Percentiles rank a stretch among this genome's conserved stretches.
phyloP scores from a whole-genome alignment of 2,888 invertebrate species.

The Nymphalis c-album region DNA sequence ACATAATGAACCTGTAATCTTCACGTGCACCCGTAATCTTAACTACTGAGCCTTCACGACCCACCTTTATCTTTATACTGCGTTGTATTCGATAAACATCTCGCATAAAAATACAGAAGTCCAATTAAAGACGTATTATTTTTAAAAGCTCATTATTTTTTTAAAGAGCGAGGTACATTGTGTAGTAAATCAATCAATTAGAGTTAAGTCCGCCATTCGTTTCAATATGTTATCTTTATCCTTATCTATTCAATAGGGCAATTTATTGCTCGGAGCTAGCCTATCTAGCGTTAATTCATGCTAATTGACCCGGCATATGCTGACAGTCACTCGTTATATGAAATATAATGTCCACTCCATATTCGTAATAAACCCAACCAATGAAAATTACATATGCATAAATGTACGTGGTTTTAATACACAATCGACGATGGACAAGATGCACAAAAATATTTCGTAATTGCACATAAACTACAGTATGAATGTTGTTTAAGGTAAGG shows the following conservation, averaged over 20 bases:
- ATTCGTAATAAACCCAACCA: slow-evolving; percentile 22
- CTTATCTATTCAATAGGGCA: slow-evolving; percentile 42
- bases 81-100: background rate
- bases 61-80: too few relatives aligned
- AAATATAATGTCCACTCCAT: slow-evolving; percentile 35
- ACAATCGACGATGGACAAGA: background rate
- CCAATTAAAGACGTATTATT: background rate
- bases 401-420: slow-evolving; percentile 9
- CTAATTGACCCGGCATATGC: slow-evolving; percentile 39
- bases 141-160: background rate
- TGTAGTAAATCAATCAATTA: slow-evolving; percentile 30
- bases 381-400: slow-evolving; percentile 14
- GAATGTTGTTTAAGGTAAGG: background rate
- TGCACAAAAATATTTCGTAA: background rate
- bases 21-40: too few relatives aligned
- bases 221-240: slow-evolving; percentile 34
- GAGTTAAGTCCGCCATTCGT: slow-evolving; percentile 23
- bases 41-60: too few relatives aligned
- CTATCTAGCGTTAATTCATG: slow-evolving; percentile 41
- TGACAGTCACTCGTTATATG: slow-evolving; percentile 35
- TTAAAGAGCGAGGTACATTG: background rate
- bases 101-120: background rate
- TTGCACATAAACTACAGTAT: background rate
- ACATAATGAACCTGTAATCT: too few relatives aligned
- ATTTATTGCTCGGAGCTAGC: slow-evolving; percentile 35